Percentiles rank a stretch among this genome's conserved stretches.
Conservation (phyloP, 2,888 invertebrate genomes). For the Chalcosyrphus nemorum region DNA sequence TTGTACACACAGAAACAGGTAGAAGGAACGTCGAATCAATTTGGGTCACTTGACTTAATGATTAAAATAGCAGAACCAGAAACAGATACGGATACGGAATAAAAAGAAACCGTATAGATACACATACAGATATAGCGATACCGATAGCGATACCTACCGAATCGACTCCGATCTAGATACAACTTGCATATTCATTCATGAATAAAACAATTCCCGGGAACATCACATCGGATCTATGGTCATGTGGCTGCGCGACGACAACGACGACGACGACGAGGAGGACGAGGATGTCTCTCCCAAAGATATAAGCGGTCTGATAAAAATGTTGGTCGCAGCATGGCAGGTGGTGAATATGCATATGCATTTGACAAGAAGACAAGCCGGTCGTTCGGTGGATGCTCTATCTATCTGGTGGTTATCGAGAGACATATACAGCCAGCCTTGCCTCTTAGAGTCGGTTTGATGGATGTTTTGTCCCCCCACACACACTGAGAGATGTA, state of each 20-base stretch:
- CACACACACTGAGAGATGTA: conserved; percentile 7
- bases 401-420: conserved; percentile 36
- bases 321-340: conserved; percentile 66
- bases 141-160: background rate
- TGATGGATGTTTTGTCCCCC: conserved; percentile 19
- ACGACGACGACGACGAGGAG: conserved; percentile 35
- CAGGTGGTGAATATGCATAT: conserved; percentile 63
- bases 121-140: background rate
- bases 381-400: conserved; percentile 50
- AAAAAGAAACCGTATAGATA: conserved; percentile 30
- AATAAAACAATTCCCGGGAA: conserved; percentile 70
- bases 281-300: conserved; percentile 22
- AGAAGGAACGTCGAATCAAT: conserved; percentile 63
- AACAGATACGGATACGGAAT: conserved; percentile 51
- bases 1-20: conserved; percentile 25
- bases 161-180: conserved; percentile 66
- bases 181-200: conserved; percentile 72
- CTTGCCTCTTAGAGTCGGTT: conserved; percentile 40
- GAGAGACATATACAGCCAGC: conserved; percentile 31
- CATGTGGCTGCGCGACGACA: conserved; percentile 55
- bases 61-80: conserved; percentile 72
- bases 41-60: conserved; percentile 73
- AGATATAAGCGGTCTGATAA: conserved; percentile 58
- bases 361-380: conserved; percentile 62
- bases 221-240: conserved; percentile 71